Conservation (phyloP, 2,113 vertebrate species). For the Delphinapterus leucas region DNA sequence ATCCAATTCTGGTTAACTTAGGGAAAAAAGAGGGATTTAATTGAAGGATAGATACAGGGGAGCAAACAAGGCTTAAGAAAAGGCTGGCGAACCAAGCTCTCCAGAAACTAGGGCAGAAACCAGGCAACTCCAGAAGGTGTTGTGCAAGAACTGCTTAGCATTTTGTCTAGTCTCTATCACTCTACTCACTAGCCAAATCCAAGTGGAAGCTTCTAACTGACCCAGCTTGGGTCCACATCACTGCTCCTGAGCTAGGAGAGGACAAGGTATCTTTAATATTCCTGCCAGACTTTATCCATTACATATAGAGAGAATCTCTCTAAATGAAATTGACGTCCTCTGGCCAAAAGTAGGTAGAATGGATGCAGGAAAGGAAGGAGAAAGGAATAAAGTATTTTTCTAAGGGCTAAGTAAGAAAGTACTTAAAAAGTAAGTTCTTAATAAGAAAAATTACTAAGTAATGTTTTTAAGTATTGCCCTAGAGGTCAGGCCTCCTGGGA, state of each 20-base stretch:
- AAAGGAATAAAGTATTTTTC: background rate
- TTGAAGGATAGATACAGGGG: background rate
- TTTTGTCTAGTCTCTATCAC: background rate
- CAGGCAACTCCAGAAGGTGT: background rate
- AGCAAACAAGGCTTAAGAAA: background rate
- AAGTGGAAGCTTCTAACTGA: background rate
- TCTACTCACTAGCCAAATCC: background rate
- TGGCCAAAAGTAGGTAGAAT: background rate
- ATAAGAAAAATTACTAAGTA: background rate
- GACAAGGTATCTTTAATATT: background rate
- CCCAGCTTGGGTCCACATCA: background rate
- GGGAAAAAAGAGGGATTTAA: background rate
- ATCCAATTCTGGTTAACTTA: conserved; percentile 28
- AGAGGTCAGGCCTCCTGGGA: background rate
- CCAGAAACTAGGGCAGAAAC: background rate
- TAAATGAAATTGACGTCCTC: background rate
- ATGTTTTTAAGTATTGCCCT: conserved; percentile 31
- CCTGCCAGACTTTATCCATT: background rate
- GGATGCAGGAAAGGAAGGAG: background rate
- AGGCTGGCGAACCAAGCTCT: background rate
- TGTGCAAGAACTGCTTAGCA: background rate
- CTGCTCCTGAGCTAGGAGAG: background rate
- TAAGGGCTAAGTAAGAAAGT: background rate
- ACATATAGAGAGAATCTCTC: background rate
- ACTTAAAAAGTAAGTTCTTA: background rate